Base-by-base conservation (phyloP, 30 jellyfish, hydroid and myxozoan genomes). In the Hydractinia symbiolongicarpus region DNA sequence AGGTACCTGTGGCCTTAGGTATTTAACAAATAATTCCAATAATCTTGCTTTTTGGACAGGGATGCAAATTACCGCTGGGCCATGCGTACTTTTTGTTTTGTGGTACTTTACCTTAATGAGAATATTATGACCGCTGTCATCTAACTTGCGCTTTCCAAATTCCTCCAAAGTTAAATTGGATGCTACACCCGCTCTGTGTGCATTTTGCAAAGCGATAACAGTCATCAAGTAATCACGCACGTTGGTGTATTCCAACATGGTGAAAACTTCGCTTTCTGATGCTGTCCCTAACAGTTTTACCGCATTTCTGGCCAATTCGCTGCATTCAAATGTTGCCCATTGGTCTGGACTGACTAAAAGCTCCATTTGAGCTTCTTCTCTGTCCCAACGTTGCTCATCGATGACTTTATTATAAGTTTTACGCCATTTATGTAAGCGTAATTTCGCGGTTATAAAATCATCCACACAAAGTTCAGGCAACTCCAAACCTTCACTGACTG, bases 241-340 rank as follows among this genome's bases (percentile, higher is more conserved):
- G 4, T 4, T 1, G 6, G 74, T 64, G 4, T 1, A 51, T 4
- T 64, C 74, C 19, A 51, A 4, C 74, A 64, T 64, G 6, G 52
- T 64, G 4, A 51, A 51, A 4, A 1, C 4, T 51, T 44, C 40
- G 16, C 74, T 64, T 64, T 6, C 74, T 51, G 19, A 51, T 64
- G 74, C 74, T 4, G 74, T 64, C 52, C 9, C 74, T n/a, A 64
- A 7, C 2, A 64, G 19, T 64, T 64, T 64, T n/a, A 64, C 40
- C 19, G 74, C 74, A 4, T 64, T 64, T 51, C 74, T 64, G 19
- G 74, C 74, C 19, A 64, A 51, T 51, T 64, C 74, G 19, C 74
- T 51, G 9, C 8, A 4, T 4, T 1, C 4, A 4, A 4, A 1
- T 0, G 6, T 4, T 44, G 4, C 4, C 6, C 0, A 4, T 4